These are phyloP conservation scores for Amblyraja radiata DNA, from an alignment of 2,797 vertebrate species.

Conservation along the genomic window DNA sequence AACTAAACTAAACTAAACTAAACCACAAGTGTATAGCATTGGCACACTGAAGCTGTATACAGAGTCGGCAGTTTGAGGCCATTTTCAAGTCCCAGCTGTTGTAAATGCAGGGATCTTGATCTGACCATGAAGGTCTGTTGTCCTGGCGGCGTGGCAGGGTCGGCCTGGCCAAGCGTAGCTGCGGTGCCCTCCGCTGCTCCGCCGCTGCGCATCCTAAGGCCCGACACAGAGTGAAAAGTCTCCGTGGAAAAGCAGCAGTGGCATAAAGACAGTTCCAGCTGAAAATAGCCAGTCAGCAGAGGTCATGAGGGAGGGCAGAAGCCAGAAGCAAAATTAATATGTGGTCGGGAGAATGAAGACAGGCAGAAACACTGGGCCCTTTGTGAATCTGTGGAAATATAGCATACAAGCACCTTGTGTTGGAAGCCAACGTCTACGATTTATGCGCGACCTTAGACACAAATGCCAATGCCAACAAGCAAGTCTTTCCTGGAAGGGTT, in stretches of 20 bases:
- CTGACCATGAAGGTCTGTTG: too few species aligned
- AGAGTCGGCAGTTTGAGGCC: too few species aligned
- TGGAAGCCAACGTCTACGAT: constrained; percentile 12
- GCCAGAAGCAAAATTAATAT: neutral
- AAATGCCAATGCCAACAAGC: constrained; percentile 15
- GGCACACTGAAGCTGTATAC: too few species aligned
- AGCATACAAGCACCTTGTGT: constrained; percentile 22
- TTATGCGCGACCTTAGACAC: constrained; percentile 1
- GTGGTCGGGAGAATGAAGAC: neutral
- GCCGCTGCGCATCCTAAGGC: neutral
- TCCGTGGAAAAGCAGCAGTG: neutral
- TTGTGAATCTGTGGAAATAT: constrained; percentile 2
- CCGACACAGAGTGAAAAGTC: neutral
- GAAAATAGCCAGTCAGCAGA: neutral
- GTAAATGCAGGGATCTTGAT: too few species aligned
- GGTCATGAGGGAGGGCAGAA: neutral
- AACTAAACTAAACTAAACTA: too few species aligned
- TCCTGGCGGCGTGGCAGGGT: too few species aligned
- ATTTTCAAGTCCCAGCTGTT: too few species aligned
- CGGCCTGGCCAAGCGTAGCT: too few species aligned
- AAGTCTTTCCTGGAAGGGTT: neutral
- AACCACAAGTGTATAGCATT: too few species aligned
- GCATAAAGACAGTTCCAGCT: neutral
- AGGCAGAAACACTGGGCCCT: constrained; percentile 13
- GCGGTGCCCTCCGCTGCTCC: too few species aligned